A percentile compares a stretch with the other conserved stretches of the same genome.
Conservation (phyloP, 2,113 vertebrate genomes). For the Raja brachyura region DNA sequence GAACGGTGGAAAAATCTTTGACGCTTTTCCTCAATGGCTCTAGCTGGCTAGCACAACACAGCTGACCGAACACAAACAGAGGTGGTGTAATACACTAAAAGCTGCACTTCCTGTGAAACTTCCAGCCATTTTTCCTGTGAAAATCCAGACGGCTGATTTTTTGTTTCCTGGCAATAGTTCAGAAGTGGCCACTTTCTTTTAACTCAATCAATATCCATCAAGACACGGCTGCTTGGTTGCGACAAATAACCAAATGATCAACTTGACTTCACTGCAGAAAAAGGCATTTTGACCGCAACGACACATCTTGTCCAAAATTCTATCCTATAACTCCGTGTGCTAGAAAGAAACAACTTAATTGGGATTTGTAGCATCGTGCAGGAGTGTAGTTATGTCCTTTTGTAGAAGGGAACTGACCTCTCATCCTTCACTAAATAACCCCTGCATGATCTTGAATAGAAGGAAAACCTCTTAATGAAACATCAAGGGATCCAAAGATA, state of each 20-base stretch:
- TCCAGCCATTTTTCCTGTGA: conserved; percentile 78
- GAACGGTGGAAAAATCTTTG: conserved; percentile 65
- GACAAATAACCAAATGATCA: conserved; percentile 45
- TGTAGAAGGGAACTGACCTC: conserved; percentile 11
- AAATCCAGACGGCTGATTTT: conserved; percentile 95
- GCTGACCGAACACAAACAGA: conserved; percentile 73
- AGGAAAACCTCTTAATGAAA: conserved; percentile 23
- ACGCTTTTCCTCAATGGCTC: conserved; percentile 59
- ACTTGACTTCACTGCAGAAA: neutral
- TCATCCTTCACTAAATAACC: neutral
- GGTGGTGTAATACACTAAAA: conserved; percentile 69
- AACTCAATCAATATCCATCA: conserved; percentile 59
- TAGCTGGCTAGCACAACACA: conserved; percentile 52
- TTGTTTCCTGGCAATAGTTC: conserved; percentile 81
- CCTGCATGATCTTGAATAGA: conserved; percentile 7
- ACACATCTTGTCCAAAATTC: neutral
- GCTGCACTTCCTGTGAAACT: conserved; percentile 84
- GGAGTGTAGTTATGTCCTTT: neutral
- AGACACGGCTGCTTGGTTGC: conserved; percentile 39
- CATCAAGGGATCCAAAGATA: neutral
- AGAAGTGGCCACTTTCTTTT: conserved; percentile 61
- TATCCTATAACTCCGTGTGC: neutral
- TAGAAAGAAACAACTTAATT: conserved; percentile 1
- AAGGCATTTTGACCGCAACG: neutral
- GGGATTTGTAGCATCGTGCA: neutral